Percentiles rank a stretch among this genome's conserved stretches.
Conservation (phyloP, 2,888 invertebrate species). For the Priocnemis perturbator region DNA sequence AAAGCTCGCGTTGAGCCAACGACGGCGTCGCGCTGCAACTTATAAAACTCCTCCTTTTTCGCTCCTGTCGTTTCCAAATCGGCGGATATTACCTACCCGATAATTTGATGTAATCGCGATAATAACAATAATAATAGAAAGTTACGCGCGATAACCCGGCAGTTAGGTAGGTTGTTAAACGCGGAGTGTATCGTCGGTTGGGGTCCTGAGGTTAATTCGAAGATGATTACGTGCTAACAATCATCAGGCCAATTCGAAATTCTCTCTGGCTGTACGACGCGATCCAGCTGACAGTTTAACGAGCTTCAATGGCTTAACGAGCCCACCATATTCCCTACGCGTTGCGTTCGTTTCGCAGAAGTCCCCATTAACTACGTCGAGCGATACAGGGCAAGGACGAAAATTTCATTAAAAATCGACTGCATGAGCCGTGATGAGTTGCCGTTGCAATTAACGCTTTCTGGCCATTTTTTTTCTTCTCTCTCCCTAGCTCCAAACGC, state of each 20-base stretch:
- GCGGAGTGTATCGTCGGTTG: neutral
- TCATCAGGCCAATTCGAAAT: constrained; percentile 3
- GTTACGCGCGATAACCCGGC: constrained; percentile 7
- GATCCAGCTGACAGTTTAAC: constrained; percentile 6
- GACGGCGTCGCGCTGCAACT: too few relatives aligned
- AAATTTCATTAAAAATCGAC: too few relatives aligned
- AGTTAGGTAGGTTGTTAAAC: neutral
- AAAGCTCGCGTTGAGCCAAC: too few relatives aligned
- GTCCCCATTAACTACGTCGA: too few relatives aligned
- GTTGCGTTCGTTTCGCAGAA: too few relatives aligned
- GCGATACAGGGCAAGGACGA: too few relatives aligned
- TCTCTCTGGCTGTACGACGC: neutral
- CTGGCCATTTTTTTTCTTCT: too few relatives aligned
- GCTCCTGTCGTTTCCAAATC: neutral
- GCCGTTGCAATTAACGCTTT: too few relatives aligned
- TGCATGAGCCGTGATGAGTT: too few relatives aligned
- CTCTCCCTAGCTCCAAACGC: too few relatives aligned
- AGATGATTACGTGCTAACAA: constrained; percentile 9
- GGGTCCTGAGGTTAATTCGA: constrained; percentile 2
- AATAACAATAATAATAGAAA: constrained; percentile 12
- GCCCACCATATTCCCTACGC: too few relatives aligned
- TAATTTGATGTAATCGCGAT: constrained; percentile 3
- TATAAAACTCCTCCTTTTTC: neutral
- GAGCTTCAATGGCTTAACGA: neutral
- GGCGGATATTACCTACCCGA: constrained; percentile 7